Conservation (phyloP, 2,888 invertebrate genomes). For the Saturnia pavonia region DNA sequence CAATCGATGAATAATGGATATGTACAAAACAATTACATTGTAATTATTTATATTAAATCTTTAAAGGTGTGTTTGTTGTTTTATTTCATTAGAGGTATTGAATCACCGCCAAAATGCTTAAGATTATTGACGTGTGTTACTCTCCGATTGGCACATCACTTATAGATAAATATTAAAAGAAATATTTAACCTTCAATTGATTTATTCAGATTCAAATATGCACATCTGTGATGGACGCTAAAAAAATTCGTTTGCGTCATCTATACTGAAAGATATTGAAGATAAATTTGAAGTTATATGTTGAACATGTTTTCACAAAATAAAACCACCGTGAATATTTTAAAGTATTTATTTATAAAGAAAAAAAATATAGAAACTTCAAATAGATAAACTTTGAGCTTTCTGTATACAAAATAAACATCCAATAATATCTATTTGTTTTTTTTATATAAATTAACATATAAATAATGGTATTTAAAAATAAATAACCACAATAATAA, state of each 20-base stretch:
- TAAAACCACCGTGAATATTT: neutral
- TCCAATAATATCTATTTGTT: neutral
- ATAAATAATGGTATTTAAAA: neutral
- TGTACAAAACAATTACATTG: slow-evolving; percentile 75
- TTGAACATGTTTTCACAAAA: neutral
- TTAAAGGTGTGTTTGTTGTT: slow-evolving; percentile 57
- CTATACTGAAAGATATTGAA: too few species aligned
- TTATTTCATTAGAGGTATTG: slow-evolving; percentile 18
- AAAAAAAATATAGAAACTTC: neutral
- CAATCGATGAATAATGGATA: slow-evolving; percentile 44
- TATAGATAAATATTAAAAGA: neutral
- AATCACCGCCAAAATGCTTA: neutral
- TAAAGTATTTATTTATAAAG: neutral
- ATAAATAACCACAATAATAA: neutral
- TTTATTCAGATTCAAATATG: neutral
- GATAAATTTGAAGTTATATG: neutral
- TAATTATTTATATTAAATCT: slow-evolving; percentile 79
- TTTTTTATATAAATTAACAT: neutral
- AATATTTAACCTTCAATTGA: neutral
- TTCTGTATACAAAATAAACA: slow-evolving; percentile 2
- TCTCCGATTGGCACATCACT: neutral
- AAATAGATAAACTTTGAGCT: slow-evolving; percentile 5
- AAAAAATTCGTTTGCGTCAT: neutral
- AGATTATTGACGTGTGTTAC: neutral
- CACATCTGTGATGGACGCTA: neutral